Evolutionary conservation across 2,113 vertebrate species (phyloP).

Genomic region (Gasterosteus nipponicus): DNA sequence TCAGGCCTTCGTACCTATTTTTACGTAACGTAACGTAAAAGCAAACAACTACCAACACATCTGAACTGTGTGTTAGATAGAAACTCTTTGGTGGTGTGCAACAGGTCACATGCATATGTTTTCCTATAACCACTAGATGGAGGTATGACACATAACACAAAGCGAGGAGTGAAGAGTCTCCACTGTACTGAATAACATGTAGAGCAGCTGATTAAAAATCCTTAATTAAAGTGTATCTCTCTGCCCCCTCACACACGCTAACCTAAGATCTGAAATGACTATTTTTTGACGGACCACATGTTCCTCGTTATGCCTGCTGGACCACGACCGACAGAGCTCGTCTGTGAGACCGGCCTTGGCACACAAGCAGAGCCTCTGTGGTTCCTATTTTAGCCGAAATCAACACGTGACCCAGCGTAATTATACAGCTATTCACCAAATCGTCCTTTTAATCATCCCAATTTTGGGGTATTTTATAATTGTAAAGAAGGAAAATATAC

Average conservation of each 20-base stretch:
- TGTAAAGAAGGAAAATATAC: neutral
- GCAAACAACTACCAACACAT: neutral
- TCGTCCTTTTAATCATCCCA: neutral
- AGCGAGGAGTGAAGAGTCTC: neutral
- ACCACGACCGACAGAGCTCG: conserved; percentile 32
- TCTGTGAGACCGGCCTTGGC: conserved; percentile 37
- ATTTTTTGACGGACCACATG: conserved; percentile 39
- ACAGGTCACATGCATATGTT: conserved; percentile 34
- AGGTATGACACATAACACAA: conserved; percentile 43
- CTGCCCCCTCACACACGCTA: neutral
- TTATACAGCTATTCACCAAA: conserved; percentile 6
- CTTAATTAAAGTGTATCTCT: neutral
- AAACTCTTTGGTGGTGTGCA: neutral
- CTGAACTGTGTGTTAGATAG: neutral
- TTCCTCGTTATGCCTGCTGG: conserved; percentile 47
- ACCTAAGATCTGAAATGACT: conserved; percentile 13
- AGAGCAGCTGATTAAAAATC: conserved; percentile 4
- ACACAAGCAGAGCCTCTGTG: conserved; percentile 10
- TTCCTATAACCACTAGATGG: conserved; percentile 67
- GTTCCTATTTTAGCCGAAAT: conserved; percentile 18
- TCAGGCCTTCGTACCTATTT: neutral
- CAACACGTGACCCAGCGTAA: conserved; percentile 19
- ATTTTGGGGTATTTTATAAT: neutral
- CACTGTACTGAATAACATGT: neutral
- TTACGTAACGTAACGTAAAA: neutral